Evolutionary conservation across 1,140 invertebrate species (phyloP), one percentile per base, ranked within the genome.

Genomic region (Drosophila melanogaster): DNA sequence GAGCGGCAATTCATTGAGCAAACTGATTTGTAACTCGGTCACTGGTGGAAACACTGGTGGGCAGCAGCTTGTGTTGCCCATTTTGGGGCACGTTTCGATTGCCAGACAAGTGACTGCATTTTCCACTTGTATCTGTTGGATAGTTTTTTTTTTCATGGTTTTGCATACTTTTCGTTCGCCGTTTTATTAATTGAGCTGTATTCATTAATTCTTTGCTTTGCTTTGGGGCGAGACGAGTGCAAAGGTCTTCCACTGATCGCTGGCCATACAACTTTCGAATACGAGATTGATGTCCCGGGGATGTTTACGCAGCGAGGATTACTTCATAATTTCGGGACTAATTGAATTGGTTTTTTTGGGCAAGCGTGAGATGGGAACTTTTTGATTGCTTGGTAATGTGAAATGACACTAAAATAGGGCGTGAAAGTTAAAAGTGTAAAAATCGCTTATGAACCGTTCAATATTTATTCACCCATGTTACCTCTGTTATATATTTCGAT

Each of bases 1-100:
- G 37, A 79, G 67, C 53, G 41, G 58, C 60, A 69, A 74, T 79
- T 75, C 69, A 86, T 77, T 79, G 72, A 81, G 79, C 62, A 86
- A 86, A 81, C 61, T 79, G 70, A 86, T 86, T 78, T 79, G 75
- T 86, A 86, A 81, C 62, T 75, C 62, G 83, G 79, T 86, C 83
- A 85, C 57, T 74, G 64, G 59, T 79, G 77, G 64, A 67, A 67
- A 77, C 60, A 38, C 56, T 62, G 67, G 81, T 80, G 77, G 81
- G 81, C 81, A 83, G 65, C 66, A 83, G 65, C 66, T 54, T 64
- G 67, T 60, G 64, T 64, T 79, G 67, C 67, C 79, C 80, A 84
- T 79, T 79, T 84, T 70, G 55, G 81, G 77, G 61, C 69, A 81
- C 37, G 60, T 73, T 77, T 85, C 83, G 65, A 78, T 81, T 65